Evolutionary conservation across 2,113 vertebrate species (phyloP).

Genomic region (Neodontobutis hainanensis): DNA sequence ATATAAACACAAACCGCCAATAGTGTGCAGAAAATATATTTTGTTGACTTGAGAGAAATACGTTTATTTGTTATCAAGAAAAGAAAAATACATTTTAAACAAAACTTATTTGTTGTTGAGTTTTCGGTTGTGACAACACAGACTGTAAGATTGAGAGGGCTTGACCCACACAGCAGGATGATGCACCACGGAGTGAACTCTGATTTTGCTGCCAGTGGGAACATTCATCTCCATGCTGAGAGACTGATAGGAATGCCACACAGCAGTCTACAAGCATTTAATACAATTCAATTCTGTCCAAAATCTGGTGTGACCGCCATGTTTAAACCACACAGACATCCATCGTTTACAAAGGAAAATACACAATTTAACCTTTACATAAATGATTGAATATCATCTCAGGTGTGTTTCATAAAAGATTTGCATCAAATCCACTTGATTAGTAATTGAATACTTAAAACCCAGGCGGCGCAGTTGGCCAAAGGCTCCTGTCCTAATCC

Average conservation of each 20-base stretch:
- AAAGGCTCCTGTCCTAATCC: conserved; percentile 73
- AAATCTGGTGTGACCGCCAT: conserved; percentile 40
- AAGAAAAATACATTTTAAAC: conserved; percentile 13
- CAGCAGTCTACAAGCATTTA: conserved; percentile 61
- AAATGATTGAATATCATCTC: conserved; percentile 18
- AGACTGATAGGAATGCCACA: conserved; percentile 76
- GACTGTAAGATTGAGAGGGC: conserved; percentile 5
- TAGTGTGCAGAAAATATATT: conserved; percentile 6
- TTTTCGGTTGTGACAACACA: conserved; percentile 16
- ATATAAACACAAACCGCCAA: conserved; percentile 20
- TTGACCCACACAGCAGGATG: conserved; percentile 45
- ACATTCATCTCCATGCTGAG: conserved; percentile 64
- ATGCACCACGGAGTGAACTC: conserved; percentile 68
- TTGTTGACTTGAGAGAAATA: conserved; percentile 17
- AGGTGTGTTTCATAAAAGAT: conserved; percentile 33
- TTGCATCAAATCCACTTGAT: conserved; percentile 56
- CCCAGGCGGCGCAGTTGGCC: conserved; percentile 60
- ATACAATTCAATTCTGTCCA: conserved; percentile 45
- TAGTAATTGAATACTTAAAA: conserved; percentile 69
- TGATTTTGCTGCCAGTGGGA: conserved; percentile 63
- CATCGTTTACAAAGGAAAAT: background rate
- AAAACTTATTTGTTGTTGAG: conserved; percentile 16
- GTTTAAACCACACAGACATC: conserved; percentile 5
- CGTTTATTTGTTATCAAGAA: conserved; percentile 12
- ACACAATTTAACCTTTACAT: conserved; percentile 26